These are phyloP conservation scores for Alloscopus bannaensis DNA, from an alignment of 2,888 invertebrate genomes.

Conservation along the genomic window DNA sequence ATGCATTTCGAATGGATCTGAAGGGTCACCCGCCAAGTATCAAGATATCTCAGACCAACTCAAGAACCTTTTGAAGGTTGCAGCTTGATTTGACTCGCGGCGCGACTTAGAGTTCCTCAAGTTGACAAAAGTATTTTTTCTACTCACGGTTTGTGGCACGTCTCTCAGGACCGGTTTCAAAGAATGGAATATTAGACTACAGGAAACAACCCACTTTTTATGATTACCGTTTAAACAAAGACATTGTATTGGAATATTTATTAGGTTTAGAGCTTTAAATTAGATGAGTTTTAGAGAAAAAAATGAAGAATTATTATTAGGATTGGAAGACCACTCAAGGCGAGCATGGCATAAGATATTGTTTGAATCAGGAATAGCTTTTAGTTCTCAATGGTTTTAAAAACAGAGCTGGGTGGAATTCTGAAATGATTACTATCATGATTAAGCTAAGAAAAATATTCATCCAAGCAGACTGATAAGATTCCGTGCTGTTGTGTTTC, in stretches of 20 bases:
- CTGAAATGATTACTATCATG: constrained; percentile 43
- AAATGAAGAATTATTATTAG: too few species aligned
- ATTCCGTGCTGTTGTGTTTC: constrained; percentile 61
- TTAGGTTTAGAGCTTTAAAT: constrained; percentile 62
- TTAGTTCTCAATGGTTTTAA: constrained; percentile 6
- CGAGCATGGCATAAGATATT: too few species aligned
- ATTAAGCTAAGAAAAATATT: constrained; percentile 51
- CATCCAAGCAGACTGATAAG: constrained; percentile 59
- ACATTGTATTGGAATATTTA: constrained; percentile 56
- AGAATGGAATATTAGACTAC: constrained; percentile 60
- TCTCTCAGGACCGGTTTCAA: constrained; percentile 54
- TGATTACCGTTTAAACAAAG: constrained; percentile 44
- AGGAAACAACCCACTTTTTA: too few species aligned
- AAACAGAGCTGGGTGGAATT: constrained; percentile 48
- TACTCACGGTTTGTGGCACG: constrained; percentile 53
- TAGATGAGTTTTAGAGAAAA: too few species aligned
- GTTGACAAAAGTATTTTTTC: constrained; percentile 37
- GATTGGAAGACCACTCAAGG: too few species aligned
- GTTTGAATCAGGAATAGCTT: too few species aligned
- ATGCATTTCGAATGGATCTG: constrained; percentile 51
- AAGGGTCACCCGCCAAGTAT: constrained; percentile 46
- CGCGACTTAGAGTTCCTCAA: constrained; percentile 48
- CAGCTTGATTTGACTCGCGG: constrained; percentile 45
- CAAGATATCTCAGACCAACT: constrained; percentile 63
- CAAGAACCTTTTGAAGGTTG: constrained; percentile 61